Conservation (phyloP, 2,113 vertebrate species). For the Orycteropus afer region DNA sequence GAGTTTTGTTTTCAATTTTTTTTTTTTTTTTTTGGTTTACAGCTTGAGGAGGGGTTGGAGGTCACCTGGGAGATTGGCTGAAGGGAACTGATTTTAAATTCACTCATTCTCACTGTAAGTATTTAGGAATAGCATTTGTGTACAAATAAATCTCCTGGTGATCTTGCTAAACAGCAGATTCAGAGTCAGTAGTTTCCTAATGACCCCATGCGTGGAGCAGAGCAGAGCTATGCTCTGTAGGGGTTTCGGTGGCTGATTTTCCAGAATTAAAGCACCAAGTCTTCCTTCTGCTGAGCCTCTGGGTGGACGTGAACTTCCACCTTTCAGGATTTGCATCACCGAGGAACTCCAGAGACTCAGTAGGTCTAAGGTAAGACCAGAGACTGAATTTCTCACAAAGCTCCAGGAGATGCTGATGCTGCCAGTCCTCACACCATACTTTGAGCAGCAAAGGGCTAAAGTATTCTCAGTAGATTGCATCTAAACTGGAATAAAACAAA, state of each 20-base stretch:
- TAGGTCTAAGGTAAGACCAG: not conserved
- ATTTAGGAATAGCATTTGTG: not conserved
- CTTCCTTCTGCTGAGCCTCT: too few species aligned
- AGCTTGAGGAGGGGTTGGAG: not conserved
- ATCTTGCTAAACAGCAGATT: not conserved
- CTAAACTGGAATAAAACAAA: too few species aligned
- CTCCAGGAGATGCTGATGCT: not conserved
- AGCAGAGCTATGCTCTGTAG: not conserved
- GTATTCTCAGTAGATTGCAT: too few species aligned
- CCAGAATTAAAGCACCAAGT: too few species aligned
- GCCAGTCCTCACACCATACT: not conserved
- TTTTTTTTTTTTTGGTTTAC: too few species aligned
- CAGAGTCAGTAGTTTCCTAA: not conserved
- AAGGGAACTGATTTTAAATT: not conserved
- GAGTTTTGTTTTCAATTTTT: too few species aligned
- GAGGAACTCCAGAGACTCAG: not conserved
- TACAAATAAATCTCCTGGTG: not conserved
- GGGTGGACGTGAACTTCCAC: not conserved
- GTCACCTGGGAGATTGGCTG: not conserved
- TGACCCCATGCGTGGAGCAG: not conserved
- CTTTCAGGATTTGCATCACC: not conserved
- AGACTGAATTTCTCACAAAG: not conserved
- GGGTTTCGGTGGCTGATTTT: not conserved
- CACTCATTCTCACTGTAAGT: not conserved
- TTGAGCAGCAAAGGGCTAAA: not conserved